Evolutionary conservation across 2,113 vertebrate genomes (phyloP).

Genomic region (Anarrhichthys ocellatus): DNA sequence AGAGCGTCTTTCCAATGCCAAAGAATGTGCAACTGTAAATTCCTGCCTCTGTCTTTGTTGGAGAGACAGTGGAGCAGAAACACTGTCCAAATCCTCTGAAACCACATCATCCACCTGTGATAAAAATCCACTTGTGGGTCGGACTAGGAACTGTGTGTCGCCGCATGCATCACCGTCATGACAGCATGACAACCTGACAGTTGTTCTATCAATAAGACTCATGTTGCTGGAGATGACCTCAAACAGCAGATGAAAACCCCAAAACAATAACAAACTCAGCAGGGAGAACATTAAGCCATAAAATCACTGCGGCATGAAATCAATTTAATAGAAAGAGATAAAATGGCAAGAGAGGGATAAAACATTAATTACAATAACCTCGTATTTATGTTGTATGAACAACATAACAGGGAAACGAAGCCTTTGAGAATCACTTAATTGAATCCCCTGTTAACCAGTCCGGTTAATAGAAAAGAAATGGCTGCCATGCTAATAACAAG

Average conservation of each 20-base stretch:
- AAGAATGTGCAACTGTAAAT: not conserved
- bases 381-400: too few species aligned
- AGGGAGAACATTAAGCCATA: too few species aligned
- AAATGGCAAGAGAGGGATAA: too few species aligned
- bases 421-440: too few species aligned
- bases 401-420: too few species aligned
- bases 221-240: not conserved
- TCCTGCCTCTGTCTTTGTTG: not conserved
- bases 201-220: not conserved
- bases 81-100: not conserved
- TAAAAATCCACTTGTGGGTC: not conserved
- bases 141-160: not conserved
- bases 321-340: too few species aligned
- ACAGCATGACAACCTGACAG: too few species aligned
- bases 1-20: constrained; percentile 3
- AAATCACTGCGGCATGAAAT: too few species aligned
- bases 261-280: too few species aligned
- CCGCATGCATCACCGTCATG: not conserved
- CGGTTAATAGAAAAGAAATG: not conserved
- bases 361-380: too few species aligned
- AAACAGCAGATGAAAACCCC: not conserved
- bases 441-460: too few species aligned
- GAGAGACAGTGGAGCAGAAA: not conserved
- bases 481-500: not conserved
- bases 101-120: not conserved